A percentile compares a stretch with the other conserved stretches of the same genome.
Evolutionary conservation across 2,888 invertebrate genomes (phyloP).

Genomic region (Pandemis cinnamomeana): DNA sequence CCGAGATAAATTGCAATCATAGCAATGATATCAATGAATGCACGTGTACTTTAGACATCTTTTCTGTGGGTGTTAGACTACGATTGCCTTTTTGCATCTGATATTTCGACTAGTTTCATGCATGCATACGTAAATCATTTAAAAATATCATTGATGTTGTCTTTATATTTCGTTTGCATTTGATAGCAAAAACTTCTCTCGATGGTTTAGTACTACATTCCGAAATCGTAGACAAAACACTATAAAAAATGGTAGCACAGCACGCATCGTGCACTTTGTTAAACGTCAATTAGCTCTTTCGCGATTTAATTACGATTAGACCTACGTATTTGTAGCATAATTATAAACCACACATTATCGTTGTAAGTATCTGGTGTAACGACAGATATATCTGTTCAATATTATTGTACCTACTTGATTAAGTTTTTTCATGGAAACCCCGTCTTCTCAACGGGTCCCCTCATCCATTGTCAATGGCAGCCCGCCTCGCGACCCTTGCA

Average conservation of each 20-base stretch:
- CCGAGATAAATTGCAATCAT: not conserved
- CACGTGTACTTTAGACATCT: no score
- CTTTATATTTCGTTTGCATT: no score
- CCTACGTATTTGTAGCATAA: not conserved
- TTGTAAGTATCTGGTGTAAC: not conserved
- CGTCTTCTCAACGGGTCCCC: conserved; percentile 56
- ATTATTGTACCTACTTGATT: conserved; percentile 16
- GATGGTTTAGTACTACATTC: no score
- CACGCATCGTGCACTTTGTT: not conserved
- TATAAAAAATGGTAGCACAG: not conserved
- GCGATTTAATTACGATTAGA: conserved; percentile 21
- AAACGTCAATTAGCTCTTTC: not conserved
- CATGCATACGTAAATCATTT: no score
- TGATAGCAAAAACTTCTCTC: no score
- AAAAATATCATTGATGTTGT: no score
- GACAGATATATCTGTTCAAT: not conserved
- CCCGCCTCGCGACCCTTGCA: conserved; percentile 59
- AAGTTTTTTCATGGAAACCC: conserved; percentile 62
- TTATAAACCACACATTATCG: conserved; percentile 1
- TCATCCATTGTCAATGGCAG: conserved; percentile 76
- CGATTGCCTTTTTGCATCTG: no score
- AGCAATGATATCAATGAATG: not conserved
- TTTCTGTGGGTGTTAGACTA: no score
- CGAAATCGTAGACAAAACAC: not conserved
- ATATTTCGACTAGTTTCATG: no score